Percentiles rank a stretch among this genome's conserved stretches.
Evolutionary conservation across 37 sponge, comb jelly and placozoan genomes (phyloP).

Genomic region (Beroe forskalii): DNA sequence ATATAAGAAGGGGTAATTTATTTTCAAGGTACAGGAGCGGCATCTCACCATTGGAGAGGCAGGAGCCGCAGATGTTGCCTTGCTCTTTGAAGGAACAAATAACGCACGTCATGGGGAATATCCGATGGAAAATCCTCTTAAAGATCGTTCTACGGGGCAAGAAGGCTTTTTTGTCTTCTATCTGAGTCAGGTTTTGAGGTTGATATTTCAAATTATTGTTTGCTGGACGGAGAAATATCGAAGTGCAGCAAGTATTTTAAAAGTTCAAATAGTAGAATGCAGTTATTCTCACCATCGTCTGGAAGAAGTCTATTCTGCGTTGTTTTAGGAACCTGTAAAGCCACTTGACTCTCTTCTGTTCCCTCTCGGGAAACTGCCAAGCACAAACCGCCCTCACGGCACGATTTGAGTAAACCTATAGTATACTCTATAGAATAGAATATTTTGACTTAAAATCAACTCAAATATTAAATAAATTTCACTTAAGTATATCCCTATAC

Average conservation of each 20-base stretch:
- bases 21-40: no score
- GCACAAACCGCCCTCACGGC: constrained; percentile 4
- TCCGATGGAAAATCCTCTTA: neutral
- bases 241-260: no score
- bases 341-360: neutral
- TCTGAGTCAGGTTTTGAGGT: neutral
- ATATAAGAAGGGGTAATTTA: no score
- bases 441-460: neutral
- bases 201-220: no score
- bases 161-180: neutral
- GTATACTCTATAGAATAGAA: neutral
- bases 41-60: neutral
- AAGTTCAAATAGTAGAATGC: no score
- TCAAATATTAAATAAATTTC: neutral
- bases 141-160: neutral
- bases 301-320: constrained; percentile 14
- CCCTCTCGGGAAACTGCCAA: constrained; percentile 31
- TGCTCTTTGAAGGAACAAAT: neutral
- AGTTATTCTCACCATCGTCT: no score
- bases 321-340: constrained; percentile 62
- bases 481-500: neutral
- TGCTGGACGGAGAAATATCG: no score
- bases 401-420: constrained; percentile 43
- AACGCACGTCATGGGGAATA: neutral
- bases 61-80: neutral